phyloP scores from a whole-genome alignment of 1,140 invertebrate genomes.

The Neodiprion lecontei region DNA sequence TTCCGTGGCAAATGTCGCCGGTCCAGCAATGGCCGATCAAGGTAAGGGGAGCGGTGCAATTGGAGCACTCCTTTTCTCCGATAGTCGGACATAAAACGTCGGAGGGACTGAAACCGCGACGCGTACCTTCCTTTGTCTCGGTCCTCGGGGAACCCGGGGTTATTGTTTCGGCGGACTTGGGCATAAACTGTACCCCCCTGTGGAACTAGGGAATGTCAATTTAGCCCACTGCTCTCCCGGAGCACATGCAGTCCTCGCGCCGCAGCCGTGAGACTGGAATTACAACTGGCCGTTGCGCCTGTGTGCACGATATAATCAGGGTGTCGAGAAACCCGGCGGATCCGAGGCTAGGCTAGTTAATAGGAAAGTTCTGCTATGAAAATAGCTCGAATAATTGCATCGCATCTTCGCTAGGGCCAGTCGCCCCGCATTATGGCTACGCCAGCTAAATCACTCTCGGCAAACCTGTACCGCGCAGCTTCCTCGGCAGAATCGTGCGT shows the following conservation, averaged over 20 bases:
- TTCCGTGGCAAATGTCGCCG: slow-evolving; percentile 80
- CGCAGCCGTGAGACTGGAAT: background rate
- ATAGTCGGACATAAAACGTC: too few relatives aligned
- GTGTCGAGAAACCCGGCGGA: background rate
- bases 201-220: slow-evolving; percentile 15
- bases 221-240: background rate
- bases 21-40: slow-evolving; percentile 71
- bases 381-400: slow-evolving; percentile 48
- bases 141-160: background rate
- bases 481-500: too few relatives aligned
- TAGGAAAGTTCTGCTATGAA: slow-evolving; percentile 47
- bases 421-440: background rate
- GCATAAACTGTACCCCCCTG: slow-evolving; percentile 5
- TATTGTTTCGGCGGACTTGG: slow-evolving; percentile 14
- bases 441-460: too few relatives aligned
- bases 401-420: slow-evolving; percentile 17
- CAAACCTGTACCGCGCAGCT: too few relatives aligned
- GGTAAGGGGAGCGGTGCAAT: slow-evolving; percentile 49
- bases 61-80: background rate
- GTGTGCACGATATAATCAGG: background rate
- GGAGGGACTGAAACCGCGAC: too few relatives aligned
- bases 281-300: background rate
- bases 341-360: slow-evolving; percentile 28
- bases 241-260: too few relatives aligned
- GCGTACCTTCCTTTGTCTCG: too few relatives aligned